Evolutionary conservation across 2,888 invertebrate species (phyloP).

Genomic region (Drosophila aldrichi): DNA sequence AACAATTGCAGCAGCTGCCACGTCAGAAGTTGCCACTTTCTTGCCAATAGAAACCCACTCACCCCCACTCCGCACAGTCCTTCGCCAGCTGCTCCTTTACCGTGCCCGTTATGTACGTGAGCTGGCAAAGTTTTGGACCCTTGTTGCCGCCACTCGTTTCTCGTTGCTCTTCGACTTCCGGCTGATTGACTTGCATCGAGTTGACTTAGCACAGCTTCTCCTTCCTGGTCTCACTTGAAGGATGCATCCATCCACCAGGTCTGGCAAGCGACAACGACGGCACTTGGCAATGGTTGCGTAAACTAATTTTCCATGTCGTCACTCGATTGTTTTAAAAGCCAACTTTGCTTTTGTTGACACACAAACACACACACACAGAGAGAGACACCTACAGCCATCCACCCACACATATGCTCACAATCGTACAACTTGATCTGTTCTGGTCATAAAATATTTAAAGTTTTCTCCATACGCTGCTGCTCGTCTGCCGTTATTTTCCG

Average conservation of each 20-base stretch:
- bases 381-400: neutral
- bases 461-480: constrained; percentile 43
- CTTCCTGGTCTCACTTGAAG: constrained; percentile 38
- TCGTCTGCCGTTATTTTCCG: constrained; percentile 39
- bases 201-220: constrained; percentile 76
- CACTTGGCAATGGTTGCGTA: constrained; percentile 76
- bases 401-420: constrained; percentile 25
- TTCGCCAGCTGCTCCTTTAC: neutral
- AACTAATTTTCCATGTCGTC: constrained; percentile 82
- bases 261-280: constrained; percentile 26
- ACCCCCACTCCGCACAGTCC: neutral
- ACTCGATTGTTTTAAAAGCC: constrained; percentile 82
- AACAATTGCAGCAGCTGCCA: constrained; percentile 79
- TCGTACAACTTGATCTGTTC: constrained; percentile 4
- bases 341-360: constrained; percentile 53
- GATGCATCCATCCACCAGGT: constrained; percentile 39
- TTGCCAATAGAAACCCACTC: constrained; percentile 40
- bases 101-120: constrained; percentile 34
- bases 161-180: constrained; percentile 68
- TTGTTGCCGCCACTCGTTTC: constrained; percentile 27
- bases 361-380: constrained; percentile 19
- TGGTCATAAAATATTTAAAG: constrained; percentile 64
- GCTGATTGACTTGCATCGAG: constrained; percentile 81
- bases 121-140: constrained; percentile 64
- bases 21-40: constrained; percentile 74